Evolutionary conservation across 2,888 invertebrate species (phyloP), one percentile per base, ranked within the genome.

Genomic region (Drosophila fungiperda): DNA sequence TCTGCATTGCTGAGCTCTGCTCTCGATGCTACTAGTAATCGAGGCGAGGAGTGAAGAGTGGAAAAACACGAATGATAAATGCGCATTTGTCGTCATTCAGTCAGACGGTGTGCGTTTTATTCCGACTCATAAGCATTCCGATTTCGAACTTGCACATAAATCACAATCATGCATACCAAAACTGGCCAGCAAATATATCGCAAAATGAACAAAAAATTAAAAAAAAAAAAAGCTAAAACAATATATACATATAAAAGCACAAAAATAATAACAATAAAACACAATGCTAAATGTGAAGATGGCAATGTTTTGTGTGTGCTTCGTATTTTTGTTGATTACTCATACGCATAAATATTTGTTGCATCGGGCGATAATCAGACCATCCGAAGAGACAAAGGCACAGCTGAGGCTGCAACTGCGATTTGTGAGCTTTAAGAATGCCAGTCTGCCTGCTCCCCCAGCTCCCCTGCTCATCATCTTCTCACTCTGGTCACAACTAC

Each of bases 271-370:
- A 48, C 33, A 61, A 74, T 61, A 59, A 68, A 62, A 60, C 45
- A 60, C 55, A 64, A 68, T 54, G 50, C 60, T 33, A 50, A 65
- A 62, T 54, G 48, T 49, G 52, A 75, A 68, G 72, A 77, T 68
- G 66, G 70, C 71, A 60, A 66, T 40, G 40, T 63, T 68, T 63
- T 78, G 62, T 74, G 65, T 55, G 66, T 57, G 50, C 38, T 55
- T 72, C 38, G 55, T 12, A 2, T 29, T 26, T 29, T 68, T 59
- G 29, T 67, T 54, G 80, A 83, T 83, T 83, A 84, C 78, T 87
- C 87, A 87, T 83, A 80, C 82, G 87, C 82, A 87, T 71, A 80
- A 80, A 78, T 82, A 90, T 87, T 80, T 20, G 87, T 63, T 60
- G 67, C 70, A 75, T 72, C 58, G 68, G 58, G 54, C 60, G 68